These are phyloP conservation scores for Pelodiscus sinensis DNA, from an alignment of 2,113 vertebrate species.

Conservation along the genomic window DNA sequence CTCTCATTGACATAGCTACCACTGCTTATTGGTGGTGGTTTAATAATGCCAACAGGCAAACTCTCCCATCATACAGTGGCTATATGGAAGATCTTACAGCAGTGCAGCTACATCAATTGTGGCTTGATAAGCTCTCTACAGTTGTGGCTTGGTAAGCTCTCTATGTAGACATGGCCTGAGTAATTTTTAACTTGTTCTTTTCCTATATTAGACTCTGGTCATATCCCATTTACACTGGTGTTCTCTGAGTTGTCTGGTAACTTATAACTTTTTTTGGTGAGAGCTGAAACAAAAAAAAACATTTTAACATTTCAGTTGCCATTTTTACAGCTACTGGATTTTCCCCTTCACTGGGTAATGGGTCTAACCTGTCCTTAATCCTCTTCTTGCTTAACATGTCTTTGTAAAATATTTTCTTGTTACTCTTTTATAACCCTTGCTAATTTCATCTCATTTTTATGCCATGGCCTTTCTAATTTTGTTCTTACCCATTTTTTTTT, in stretches of 20 bases:
- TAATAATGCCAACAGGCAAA: no score
- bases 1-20: no score
- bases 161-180: no score
- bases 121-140: no score
- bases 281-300: background rate
- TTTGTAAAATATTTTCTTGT: background rate
- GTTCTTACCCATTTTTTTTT: background rate
- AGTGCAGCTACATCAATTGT: no score
- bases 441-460: background rate
- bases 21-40: no score
- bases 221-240: background rate
- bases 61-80: no score
- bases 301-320: background rate
- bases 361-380: background rate
- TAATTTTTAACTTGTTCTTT: background rate
- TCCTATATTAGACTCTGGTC: background rate
- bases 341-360: background rate
- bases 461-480: background rate
- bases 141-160: no score
- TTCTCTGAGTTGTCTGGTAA: background rate
- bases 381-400: background rate
- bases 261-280: background rate
- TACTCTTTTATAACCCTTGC: background rate
- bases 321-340: background rate
- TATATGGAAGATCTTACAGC: no score